Conservation (phyloP, 2,888 invertebrate genomes). For the Crossocerus cetratus region DNA sequence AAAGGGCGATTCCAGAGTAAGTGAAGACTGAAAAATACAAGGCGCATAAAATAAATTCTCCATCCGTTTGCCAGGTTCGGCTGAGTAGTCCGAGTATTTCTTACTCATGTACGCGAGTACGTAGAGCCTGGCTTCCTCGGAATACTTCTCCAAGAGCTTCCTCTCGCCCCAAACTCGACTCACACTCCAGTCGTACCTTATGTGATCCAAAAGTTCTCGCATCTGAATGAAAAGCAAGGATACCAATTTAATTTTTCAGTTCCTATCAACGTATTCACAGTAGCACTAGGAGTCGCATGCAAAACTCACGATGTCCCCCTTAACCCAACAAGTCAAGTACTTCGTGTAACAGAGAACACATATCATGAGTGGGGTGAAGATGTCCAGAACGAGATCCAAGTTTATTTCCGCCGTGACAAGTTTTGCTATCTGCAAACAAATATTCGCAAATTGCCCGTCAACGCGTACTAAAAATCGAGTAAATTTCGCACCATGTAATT, state of each 20-base stretch:
- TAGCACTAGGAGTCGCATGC: background rate
- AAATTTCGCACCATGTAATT: too few relatives aligned
- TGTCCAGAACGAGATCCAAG: background rate
- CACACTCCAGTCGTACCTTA: background rate
- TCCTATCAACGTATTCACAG: background rate
- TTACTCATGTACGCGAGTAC: background rate
- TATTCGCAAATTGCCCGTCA: too few relatives aligned
- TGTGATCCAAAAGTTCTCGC: background rate
- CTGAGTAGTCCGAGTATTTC: background rate
- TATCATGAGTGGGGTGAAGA: background rate
- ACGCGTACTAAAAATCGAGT: too few relatives aligned
- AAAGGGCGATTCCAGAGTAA: background rate
- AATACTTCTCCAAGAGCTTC: background rate
- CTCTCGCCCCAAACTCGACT: background rate
- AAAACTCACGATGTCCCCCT: background rate
- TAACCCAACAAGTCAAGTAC: background rate
- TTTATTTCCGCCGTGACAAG: background rate
- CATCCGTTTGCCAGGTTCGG: too few relatives aligned
- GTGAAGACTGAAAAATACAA: background rate
- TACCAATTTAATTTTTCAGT: background rate
- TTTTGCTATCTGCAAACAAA: too few relatives aligned
- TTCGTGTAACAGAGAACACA: background rate
- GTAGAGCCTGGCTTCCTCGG: background rate
- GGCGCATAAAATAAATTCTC: background rate
- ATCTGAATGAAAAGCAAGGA: background rate